Evolutionary conservation across 2,113 vertebrate species (phyloP).

Genomic region (Octodon degus): DNA sequence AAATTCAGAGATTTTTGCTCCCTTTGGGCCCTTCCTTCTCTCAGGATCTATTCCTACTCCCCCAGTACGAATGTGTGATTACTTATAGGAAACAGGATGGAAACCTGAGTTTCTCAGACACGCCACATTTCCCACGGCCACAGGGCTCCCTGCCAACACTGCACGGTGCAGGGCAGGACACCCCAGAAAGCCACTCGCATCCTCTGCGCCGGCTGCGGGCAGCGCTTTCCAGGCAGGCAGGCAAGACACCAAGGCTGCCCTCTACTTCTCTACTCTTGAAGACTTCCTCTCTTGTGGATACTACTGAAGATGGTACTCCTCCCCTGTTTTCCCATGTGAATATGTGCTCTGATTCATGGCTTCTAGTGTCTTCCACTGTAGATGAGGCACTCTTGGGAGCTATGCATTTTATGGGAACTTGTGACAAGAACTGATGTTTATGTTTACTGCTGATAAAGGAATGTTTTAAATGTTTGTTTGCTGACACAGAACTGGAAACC

Average conservation of each 20-base stretch:
- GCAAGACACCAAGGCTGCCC: neutral
- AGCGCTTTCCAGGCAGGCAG: neutral
- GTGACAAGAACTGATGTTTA: slow-evolving; percentile 58
- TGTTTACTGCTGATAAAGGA: slow-evolving; percentile 51
- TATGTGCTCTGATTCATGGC: neutral
- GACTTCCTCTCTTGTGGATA: neutral
- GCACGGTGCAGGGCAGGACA: neutral
- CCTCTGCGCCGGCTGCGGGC: neutral
- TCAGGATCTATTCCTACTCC: neutral
- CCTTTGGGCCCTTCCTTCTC: neutral
- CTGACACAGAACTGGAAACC: neutral
- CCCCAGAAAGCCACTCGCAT: neutral
- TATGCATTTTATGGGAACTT: slow-evolving; percentile 53
- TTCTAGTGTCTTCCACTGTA: neutral
- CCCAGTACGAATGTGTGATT: neutral
- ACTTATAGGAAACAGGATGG: slow-evolving; percentile 9
- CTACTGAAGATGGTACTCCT: slow-evolving; percentile 16
- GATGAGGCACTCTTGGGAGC: slow-evolving; percentile 44
- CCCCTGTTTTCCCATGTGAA: neutral
- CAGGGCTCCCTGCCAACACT: neutral
- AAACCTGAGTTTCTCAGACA: neutral
- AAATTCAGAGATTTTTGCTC: neutral
- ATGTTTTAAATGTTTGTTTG: neutral
- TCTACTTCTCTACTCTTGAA: neutral
- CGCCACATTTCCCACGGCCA: neutral